phyloP scores from a whole-genome alignment of 1,140 invertebrate genomes.

The Carposina sasakii region DNA sequence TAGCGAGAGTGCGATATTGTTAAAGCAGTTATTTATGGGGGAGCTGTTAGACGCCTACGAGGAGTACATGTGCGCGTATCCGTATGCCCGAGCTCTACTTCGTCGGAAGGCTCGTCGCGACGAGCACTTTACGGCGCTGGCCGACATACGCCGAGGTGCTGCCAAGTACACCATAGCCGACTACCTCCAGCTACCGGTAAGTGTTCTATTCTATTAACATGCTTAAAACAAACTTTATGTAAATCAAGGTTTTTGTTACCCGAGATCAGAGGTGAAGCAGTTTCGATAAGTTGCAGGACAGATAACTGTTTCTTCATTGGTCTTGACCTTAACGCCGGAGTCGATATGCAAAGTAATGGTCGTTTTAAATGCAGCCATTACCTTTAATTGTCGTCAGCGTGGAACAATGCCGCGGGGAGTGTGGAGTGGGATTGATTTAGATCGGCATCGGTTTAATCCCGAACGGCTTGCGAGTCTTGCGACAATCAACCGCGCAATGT shows the following conservation, averaged over 20 bases:
- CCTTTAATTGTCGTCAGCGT: conserved; percentile 40
- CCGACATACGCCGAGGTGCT: conserved; percentile 62
- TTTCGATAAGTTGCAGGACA: no score
- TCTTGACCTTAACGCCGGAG: conserved; percentile 30
- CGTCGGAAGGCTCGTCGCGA: conserved; percentile 56
- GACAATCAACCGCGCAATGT: conserved; percentile 49
- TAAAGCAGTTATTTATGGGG: conserved; percentile 65
- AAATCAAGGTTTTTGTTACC: background rate
- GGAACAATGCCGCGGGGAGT: conserved; percentile 43
- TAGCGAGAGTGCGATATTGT: conserved; percentile 61
- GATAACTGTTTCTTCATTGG: conserved; percentile 24
- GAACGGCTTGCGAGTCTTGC: no score
- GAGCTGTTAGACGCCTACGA: conserved; percentile 64
- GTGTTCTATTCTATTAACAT: conserved; percentile 20
- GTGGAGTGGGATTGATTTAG: conserved; percentile 47
- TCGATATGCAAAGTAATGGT: conserved; percentile 28
- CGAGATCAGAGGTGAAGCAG: background rate
- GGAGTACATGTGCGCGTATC: conserved; percentile 60
- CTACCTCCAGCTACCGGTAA: conserved; percentile 68
- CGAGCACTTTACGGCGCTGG: conserved; percentile 63
- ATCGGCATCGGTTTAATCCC: conserved; percentile 44
- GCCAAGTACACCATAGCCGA: conserved; percentile 63
- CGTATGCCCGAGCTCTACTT: conserved; percentile 53
- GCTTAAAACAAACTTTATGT: no score
- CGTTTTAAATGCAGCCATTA: conserved; percentile 50